Evolutionary conservation across 2,113 vertebrate genomes (phyloP).

Genomic region (Rhea pennata): DNA sequence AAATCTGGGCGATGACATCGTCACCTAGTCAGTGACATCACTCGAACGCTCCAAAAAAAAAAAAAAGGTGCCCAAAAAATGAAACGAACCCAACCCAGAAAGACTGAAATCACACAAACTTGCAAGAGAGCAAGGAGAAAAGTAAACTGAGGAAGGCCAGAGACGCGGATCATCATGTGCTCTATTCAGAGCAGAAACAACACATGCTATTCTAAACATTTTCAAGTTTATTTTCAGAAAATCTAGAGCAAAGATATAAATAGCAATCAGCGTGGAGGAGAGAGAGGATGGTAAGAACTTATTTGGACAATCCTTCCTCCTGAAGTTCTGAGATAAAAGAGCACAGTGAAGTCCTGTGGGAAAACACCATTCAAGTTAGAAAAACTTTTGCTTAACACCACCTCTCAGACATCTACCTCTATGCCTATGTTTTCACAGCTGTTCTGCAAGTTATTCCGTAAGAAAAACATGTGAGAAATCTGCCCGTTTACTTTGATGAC

Average conservation of each 20-base stretch:
- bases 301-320: not conserved
- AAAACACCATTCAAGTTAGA: not conserved
- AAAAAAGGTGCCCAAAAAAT: not conserved
- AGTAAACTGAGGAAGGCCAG: not conserved
- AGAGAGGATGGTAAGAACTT: not conserved
- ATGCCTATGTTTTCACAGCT: not conserved
- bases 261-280: not conserved
- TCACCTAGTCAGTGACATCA: not conserved
- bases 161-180: not conserved
- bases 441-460: not conserved
- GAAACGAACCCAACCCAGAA: not conserved
- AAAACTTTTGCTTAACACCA: not conserved
- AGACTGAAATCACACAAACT: not conserved
- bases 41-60: not conserved
- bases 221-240: conserved; percentile 49
- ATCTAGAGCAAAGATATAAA: conserved; percentile 19
- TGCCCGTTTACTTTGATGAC: not conserved
- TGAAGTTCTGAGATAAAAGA: not conserved
- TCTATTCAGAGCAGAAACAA: conserved; percentile 33
- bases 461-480: not conserved
- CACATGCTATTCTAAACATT: conserved; percentile 20
- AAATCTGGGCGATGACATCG: not conserved
- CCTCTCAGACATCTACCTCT: not conserved
- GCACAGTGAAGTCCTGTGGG: not conserved
- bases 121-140: not conserved